A percentile compares a stretch with the other conserved stretches of the same genome.
phyloP scores from a whole-genome alignment of 1,140 invertebrate genomes.

The Camponotus vicinus region DNA sequence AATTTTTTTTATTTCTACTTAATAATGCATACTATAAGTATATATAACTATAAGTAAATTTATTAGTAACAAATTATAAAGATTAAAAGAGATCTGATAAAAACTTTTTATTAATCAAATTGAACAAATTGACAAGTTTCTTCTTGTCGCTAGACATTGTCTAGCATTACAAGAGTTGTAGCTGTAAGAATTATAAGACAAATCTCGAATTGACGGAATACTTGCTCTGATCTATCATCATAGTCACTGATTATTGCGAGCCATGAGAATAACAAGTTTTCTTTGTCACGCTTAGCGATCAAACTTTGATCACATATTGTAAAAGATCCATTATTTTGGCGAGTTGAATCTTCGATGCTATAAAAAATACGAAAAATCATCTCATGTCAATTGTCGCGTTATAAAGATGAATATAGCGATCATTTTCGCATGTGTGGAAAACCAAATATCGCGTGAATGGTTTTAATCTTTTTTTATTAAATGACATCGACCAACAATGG shows the following conservation, averaged over 20 bases:
- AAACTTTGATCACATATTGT: constrained; percentile 16
- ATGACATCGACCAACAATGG: constrained; percentile 40
- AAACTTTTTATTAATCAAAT: neutral
- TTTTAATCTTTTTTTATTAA: constrained; percentile 21
- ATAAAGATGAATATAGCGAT: neutral
- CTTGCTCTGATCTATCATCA: neutral
- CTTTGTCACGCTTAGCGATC: constrained; percentile 15
- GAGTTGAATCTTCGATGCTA: neutral
- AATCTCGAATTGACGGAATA: neutral
- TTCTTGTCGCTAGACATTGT: neutral
- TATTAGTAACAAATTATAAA: neutral
- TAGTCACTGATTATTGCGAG: neutral
- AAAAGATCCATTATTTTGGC: neutral
- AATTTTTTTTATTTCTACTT: neutral
- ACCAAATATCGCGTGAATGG: neutral
- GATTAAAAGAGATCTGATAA: neutral
- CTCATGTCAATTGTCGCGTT: neutral
- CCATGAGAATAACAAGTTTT: constrained; percentile 4
- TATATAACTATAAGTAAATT: neutral
- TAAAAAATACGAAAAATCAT: constrained; percentile 2
- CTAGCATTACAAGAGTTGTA: constrained; percentile 29
- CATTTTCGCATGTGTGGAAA: neutral
- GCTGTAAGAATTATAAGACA: neutral
- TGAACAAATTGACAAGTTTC: neutral
- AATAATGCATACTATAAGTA: neutral